Evolutionary conservation across 1,140 invertebrate genomes (phyloP).

Genomic region (Aricia agestis): DNA sequence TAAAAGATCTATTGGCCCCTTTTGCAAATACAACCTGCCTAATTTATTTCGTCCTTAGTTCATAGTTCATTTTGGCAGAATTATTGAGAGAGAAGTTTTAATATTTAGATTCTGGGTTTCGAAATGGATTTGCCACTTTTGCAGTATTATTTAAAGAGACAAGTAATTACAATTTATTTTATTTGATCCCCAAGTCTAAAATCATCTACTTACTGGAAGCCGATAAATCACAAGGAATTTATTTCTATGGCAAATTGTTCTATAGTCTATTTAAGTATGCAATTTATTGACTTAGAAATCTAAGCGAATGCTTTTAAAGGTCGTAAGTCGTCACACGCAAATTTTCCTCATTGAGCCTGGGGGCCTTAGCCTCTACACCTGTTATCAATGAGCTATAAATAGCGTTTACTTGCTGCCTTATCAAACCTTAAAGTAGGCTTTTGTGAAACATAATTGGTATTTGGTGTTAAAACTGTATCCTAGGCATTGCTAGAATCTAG

Average conservation of each 20-base stretch:
- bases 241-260: no score
- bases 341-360: neutral
- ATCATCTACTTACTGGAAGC: no score
- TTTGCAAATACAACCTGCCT: no score
- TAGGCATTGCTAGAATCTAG: neutral
- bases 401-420: neutral
- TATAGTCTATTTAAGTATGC: neutral
- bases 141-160: no score
- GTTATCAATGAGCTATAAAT: neutral
- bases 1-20: neutral
- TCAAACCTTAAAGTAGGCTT: neutral
- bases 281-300: neutral
- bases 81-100: no score
- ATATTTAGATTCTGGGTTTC: no score
- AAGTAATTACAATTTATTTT: no score
- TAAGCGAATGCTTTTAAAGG: neutral
- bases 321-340: neutral
- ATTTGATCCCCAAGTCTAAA: no score
- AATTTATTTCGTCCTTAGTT: no score
- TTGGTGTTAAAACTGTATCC: neutral
- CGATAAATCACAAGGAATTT: no score
- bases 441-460: neutral
- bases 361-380: constrained; percentile 1
- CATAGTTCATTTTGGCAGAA: no score
- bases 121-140: no score